Evolutionary conservation across 2,113 vertebrate genomes (phyloP), one percentile per base, ranked within the genome.

Genomic region (Microcebus ravelobensis): DNA sequence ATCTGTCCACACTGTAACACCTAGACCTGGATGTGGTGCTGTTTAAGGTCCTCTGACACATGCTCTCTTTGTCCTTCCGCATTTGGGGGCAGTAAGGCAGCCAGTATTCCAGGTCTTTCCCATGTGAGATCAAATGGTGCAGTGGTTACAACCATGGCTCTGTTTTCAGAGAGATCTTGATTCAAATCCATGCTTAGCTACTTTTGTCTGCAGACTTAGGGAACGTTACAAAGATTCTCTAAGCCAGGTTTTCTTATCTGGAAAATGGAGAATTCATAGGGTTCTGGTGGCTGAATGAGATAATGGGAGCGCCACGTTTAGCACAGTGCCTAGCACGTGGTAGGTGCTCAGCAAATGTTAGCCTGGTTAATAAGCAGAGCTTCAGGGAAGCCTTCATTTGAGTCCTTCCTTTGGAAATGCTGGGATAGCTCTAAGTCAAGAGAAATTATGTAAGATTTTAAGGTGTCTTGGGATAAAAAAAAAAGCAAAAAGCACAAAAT

Each of bases 401-500:
- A 34, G 50, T 81, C 70, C 57, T 21, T n/a, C 3, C 65, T 39
- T 88, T 77, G 70, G 93, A 70, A 96, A 84, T 6, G 55, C 39
- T 74, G 23, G 9, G 29, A 23, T 74, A 71, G 21, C 36, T 93
- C 65, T 15, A 55, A 65, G 27, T 86, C 23, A 63, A 81, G 61
- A 87, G 63, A 93, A 59, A 76, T 29, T 91, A 39, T 36, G 48
- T 70, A 85, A 82, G 12, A 94, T 29, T 55, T 87, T 70, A 74
- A 94, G 74, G 20, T 3, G 92, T 86, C 57, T 20, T 70, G n/a
- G 73, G 34, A 83, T 87, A 76, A 39, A 13, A 88, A 13, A 88
- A 13, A 88, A 87, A 23, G 68, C 42, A 67, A 94, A n/a, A 96
- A 82, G 25, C 21, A 85, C 36, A 86, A 93, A 93, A 95, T 96